phyloP scores from a whole-genome alignment of 2,113 vertebrate genomes.

The Poecile atricapillus region DNA sequence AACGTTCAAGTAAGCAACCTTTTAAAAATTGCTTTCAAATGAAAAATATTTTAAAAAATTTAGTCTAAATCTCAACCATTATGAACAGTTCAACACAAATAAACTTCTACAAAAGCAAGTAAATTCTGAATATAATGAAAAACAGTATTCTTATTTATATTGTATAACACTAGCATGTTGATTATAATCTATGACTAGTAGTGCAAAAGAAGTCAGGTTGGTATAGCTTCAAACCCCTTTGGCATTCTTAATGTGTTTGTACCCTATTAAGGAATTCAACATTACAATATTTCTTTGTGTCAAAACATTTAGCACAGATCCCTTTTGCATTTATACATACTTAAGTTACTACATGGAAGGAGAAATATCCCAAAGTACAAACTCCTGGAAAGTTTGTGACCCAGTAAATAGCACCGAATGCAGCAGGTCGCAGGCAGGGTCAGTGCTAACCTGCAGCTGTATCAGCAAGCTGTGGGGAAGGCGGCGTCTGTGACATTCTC shows the following conservation, averaged over 20 bases:
- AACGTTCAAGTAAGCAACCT: neutral
- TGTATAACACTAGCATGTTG: neutral
- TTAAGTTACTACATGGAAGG: neutral
- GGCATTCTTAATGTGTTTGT: neutral
- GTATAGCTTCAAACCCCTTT: neutral
- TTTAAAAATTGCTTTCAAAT: neutral
- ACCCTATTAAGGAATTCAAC: neutral
- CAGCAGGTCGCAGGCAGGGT: neutral
- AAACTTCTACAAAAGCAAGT: neutral
- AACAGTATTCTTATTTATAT: neutral
- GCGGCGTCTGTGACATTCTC: conserved; percentile 83
- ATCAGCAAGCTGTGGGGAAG: conserved; percentile 84
- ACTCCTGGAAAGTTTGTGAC: neutral
- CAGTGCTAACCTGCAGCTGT: conserved; percentile 87
- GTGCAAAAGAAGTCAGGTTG: neutral
- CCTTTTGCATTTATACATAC: neutral
- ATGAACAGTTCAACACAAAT: neutral
- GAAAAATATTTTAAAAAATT: neutral
- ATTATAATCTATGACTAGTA: neutral
- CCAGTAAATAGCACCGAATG: neutral
- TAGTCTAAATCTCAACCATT: neutral
- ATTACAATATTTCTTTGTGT: neutral
- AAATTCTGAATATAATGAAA: neutral
- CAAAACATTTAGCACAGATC: neutral
- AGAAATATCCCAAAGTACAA: neutral